These are phyloP conservation scores for Pheucticus melanocephalus DNA, from an alignment of 2,113 vertebrate species.

Conservation along the genomic window DNA sequence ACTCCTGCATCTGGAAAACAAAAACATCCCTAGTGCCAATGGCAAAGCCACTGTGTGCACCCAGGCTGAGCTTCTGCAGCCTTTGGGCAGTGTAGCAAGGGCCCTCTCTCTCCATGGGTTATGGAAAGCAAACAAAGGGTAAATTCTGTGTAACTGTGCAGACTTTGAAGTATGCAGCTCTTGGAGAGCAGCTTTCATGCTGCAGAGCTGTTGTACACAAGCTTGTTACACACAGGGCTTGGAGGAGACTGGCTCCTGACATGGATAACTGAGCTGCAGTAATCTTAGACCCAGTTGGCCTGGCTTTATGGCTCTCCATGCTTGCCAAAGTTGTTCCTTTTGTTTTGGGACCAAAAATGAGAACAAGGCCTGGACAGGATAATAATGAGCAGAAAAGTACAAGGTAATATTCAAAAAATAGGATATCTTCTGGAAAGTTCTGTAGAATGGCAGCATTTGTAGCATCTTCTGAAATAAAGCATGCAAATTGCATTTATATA, in stretches of 20 bases:
- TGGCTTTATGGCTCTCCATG: neutral
- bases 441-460: neutral
- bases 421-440: neutral
- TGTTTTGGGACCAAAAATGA: neutral
- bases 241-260: neutral
- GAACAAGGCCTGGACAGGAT: neutral
- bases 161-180: neutral
- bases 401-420: slow-evolving; percentile 33
- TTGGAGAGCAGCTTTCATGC: neutral
- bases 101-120: neutral
- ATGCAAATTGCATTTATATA: neutral
- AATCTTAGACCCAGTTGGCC: neutral
- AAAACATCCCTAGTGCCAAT: neutral
- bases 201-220: neutral
- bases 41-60: neutral
- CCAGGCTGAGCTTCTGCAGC: neutral
- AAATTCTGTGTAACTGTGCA: neutral
- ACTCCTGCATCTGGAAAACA: neutral
- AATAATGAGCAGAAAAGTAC: neutral
- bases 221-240: neutral
- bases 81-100: neutral
- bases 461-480: neutral
- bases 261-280: neutral
- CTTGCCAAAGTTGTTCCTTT: slow-evolving; percentile 13
- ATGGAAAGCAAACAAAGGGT: neutral